Evolutionary conservation across 2,888 invertebrate genomes (phyloP).

Genomic region (Drepanosiphum platanoidis): DNA sequence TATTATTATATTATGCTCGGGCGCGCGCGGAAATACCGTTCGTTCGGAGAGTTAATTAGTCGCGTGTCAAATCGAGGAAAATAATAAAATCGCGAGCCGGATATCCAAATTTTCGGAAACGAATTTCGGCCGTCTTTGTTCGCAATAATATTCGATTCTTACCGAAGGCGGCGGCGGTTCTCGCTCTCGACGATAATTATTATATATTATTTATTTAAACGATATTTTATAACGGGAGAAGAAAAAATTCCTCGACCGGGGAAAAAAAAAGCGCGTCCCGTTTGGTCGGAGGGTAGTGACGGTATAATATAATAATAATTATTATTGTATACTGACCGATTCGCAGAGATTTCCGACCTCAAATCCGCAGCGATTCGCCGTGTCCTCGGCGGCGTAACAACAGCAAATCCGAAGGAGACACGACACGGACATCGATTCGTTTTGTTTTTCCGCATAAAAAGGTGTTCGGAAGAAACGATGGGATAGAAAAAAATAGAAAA

Average conservation of each 20-base stretch:
- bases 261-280: neutral
- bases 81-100: neutral
- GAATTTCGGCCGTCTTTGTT: too few species aligned
- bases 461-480: neutral
- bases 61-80: neutral
- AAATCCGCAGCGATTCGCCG: neutral
- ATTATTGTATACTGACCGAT: neutral
- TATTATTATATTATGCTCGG: too few species aligned
- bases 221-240: too few species aligned
- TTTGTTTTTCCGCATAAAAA: neutral
- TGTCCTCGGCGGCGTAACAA: neutral
- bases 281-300: neutral
- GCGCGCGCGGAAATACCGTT: too few species aligned
- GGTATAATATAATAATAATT: neutral
- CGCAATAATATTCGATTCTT: too few species aligned
- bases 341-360: neutral
- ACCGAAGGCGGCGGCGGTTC: too few species aligned
- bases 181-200: too few species aligned
- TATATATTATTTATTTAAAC: too few species aligned
- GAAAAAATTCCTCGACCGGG: too few species aligned
- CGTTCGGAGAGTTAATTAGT: neutral
- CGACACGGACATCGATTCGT: neutral
- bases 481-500: neutral
- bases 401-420: slow-evolving; percentile 1
- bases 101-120: neutral